Base-by-base conservation (phyloP, 2,888 invertebrate genomes). In the Acronicta aceris region DNA sequence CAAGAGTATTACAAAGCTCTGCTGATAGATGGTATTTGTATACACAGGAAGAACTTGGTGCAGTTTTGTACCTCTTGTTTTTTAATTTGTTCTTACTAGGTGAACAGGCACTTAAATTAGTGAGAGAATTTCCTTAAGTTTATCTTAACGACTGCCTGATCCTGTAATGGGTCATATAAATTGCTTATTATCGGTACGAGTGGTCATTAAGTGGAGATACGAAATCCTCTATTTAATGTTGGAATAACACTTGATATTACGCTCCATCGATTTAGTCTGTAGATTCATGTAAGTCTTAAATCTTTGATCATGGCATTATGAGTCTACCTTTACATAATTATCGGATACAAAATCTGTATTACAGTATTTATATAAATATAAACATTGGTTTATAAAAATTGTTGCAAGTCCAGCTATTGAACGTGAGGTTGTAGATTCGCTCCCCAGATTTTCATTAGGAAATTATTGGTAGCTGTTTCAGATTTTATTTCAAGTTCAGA, bases 91-190 rank as follows among this genome's bases (percentile, higher is more conserved):
- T 59, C 70, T 55, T 69, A 68, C 73, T 69, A 73, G 64, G 71
- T 40, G 65, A 71, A 54, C 67, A 68, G 72, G 77, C 79, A 81
- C 79, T 82, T 76, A 78, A 76, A 81, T 84, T 81, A 81, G 76
- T 74, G 67, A 63, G 70, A 74, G 80, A 84, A 81, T 82, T 84
- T 81, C 82, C 83, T 82, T 74, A 73, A 77, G 81, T 84, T 90
- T 88, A 91, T 90, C 90, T 90, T 86, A 89, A 90, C 82, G 87
- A 82, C 82, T 82, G 80, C 81, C 83, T 88, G 87, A 88, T 87
- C 82, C 85, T 80, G 74, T 88, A 90, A 90, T 89, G 89, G 89
- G 77, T 87, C 84, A 87, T 87, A 89, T 91, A 90, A 90, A 91
- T 91, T 89, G 85, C 88, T 87, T 87, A 88, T 88, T 89, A 88